Percentiles rank a stretch among this genome's conserved stretches.
phyloP scores from a whole-genome alignment of 2,113 vertebrate genomes.

The Acanthisitta chloris region DNA sequence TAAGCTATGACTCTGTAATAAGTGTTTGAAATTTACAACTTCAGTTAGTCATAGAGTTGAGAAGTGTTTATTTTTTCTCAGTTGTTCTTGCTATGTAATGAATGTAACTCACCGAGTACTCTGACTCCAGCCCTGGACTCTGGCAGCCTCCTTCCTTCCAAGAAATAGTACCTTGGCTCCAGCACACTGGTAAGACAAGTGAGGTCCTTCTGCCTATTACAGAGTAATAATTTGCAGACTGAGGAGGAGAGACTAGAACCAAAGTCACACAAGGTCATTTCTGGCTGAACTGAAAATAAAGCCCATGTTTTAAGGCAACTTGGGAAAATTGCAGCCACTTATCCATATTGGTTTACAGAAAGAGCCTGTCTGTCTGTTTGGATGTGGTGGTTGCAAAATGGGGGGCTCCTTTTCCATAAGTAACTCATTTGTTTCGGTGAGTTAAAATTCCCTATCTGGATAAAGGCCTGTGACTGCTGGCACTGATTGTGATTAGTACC shows the following conservation, averaged over 20 bases:
- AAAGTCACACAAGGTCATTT: slow-evolving; percentile 33
- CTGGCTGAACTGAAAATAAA: slow-evolving; percentile 12
- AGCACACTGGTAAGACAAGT: not conserved
- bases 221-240: not conserved
- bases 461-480: not conserved
- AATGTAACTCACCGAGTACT: not conserved
- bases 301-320: not conserved
- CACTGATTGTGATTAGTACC: not conserved
- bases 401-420: not conserved
- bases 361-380: not conserved
- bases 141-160: not conserved
- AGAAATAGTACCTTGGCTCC: not conserved
- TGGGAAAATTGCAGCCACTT: slow-evolving; percentile 30
- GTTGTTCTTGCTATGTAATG: slow-evolving; percentile 22
- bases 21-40: slow-evolving; percentile 55
- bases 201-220: not conserved
- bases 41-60: slow-evolving; percentile 8
- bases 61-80: slow-evolving; percentile 60
- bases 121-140: not conserved
- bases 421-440: slow-evolving; percentile 23
- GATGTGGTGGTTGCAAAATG: not conserved
- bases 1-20: slow-evolving; percentile 22
- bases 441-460: not conserved
- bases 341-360: slow-evolving; percentile 18
- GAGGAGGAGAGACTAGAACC: not conserved